Conservation (phyloP, 1,140 invertebrate genomes). For the Bombus cullumanus region DNA sequence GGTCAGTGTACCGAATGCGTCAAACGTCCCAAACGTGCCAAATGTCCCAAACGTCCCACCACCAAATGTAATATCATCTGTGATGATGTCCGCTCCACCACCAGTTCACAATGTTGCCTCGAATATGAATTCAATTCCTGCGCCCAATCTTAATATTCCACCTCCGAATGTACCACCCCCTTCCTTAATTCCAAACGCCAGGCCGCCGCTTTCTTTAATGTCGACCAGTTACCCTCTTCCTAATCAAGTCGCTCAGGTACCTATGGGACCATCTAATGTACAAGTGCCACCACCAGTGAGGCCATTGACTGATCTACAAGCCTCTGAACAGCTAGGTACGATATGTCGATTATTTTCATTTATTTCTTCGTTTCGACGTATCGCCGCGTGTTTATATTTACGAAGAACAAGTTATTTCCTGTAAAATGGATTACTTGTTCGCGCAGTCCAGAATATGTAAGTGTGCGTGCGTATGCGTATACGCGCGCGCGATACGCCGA, state of each 20-base stretch:
- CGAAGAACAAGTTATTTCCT: not conserved
- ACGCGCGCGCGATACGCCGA: constrained; percentile 38
- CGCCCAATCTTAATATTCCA: constrained; percentile 77
- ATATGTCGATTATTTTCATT: constrained; percentile 38
- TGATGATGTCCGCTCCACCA: constrained; percentile 81
- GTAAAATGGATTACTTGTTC: constrained; percentile 8
- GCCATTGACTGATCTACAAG: constrained; percentile 65
- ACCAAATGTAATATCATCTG: constrained; percentile 79
- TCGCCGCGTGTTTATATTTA: constrained; percentile 12
- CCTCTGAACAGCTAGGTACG: constrained; percentile 74
- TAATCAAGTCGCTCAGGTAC: constrained; percentile 75
- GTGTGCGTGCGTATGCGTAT: not conserved
- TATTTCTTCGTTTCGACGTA: constrained; percentile 46
- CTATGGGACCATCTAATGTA: constrained; percentile 69
- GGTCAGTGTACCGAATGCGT: constrained; percentile 74
- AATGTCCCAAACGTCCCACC: constrained; percentile 76
- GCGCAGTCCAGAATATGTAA: not conserved
- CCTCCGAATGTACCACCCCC: constrained; percentile 77
- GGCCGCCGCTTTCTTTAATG: constrained; percentile 69
- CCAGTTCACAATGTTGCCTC: constrained; percentile 72
- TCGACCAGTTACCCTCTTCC: constrained; percentile 73
- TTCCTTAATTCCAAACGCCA: constrained; percentile 71
- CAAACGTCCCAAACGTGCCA: constrained; percentile 72
- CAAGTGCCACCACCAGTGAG: constrained; percentile 74
- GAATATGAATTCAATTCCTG: constrained; percentile 76